Conservation (phyloP, 2,113 vertebrate genomes). For the Pogonocichla stellata region DNA sequence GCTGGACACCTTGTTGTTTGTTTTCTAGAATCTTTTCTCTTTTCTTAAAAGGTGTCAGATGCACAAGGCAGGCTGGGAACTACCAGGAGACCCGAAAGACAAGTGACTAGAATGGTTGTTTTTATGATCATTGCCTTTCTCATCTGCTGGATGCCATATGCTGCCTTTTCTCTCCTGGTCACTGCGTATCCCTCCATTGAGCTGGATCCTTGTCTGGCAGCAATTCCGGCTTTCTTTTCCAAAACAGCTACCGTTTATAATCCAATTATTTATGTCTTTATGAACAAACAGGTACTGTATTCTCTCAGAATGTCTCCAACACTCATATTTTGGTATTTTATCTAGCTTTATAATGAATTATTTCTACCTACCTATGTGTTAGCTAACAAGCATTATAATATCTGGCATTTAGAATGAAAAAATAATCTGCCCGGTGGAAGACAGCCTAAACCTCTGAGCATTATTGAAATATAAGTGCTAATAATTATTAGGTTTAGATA, state of each 20-base stretch:
- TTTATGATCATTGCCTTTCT: slow-evolving; percentile 89
- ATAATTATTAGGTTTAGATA: background rate
- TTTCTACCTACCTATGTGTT: background rate
- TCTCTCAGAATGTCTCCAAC: background rate
- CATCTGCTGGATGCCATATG: slow-evolving; percentile 87
- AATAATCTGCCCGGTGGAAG: background rate
- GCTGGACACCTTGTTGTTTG: background rate
- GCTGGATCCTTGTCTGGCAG: slow-evolving; percentile 81
- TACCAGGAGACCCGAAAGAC: slow-evolving; percentile 82
- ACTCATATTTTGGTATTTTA: background rate
- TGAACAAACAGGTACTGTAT: slow-evolving; percentile 87
- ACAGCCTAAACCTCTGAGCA: background rate
- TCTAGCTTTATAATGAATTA: background rate
- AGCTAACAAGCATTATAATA: background rate
- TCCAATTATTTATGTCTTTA: slow-evolving; percentile 90
- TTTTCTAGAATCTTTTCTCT: background rate
- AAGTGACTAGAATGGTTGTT: slow-evolving; percentile 88
- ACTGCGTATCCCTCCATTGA: slow-evolving; percentile 79
- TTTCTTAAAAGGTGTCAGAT: slow-evolving; percentile 77
- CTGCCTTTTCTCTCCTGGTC: slow-evolving; percentile 82
- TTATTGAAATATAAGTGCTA: background rate
- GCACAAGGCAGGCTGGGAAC: slow-evolving; percentile 76
- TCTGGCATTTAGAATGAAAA: background rate
- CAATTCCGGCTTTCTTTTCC: slow-evolving; percentile 88
- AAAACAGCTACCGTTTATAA: slow-evolving; percentile 90